Evolutionary conservation across 64 coral and sea anemone genomes (phyloP), one percentile per base, ranked within the genome.

Genomic region (Dendrophyllia cribrosa): DNA sequence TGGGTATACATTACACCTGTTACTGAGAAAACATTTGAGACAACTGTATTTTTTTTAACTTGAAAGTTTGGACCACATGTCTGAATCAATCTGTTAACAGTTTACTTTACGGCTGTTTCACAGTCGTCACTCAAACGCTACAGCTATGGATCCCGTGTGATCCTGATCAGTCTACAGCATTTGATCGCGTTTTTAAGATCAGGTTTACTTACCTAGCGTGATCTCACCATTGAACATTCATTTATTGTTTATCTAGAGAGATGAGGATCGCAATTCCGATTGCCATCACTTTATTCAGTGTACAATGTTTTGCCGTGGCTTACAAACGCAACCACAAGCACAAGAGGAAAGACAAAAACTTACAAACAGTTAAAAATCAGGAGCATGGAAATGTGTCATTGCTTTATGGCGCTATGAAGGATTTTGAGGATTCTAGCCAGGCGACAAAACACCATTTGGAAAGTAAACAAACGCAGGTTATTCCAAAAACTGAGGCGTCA

Each of bases 321-420:
- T 13, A 10, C 62, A 67, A 50, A 67, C 45, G 61, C 7, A 84
- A 67, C 63, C 62, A 67, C 62, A 9, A 34, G 13, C 8, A n/a
- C 22, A 23, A 67, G 20, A 66, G 15, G 2, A 63, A 23, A 2
- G 45, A 51, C 16, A 66, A 84, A 46, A 51, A n/a, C 62, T 65
- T 68, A 43, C 60, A 84, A 68, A 68, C 61, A 67, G 62, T 84
- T 45, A 68, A 84, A 62, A 66, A 67, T 68, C 80, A 67, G 19
- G 80, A 84, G 45, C 80, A 84, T 67, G 43, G 62, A 46, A 61
- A 84, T 66, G 62, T 84, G 43, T 84, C 80, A 2, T 15, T 84
- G 17, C 45, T 84, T 22, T 84, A 84, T 24, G 80, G 62, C 23
- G 80, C 80, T 51, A 67, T 59, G 20, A 84, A 84, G 13, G 80